Percentiles rank a stretch among this genome's conserved stretches.
Conservation (phyloP, 1,140 invertebrate species). For the Ooceraea biroi region DNA sequence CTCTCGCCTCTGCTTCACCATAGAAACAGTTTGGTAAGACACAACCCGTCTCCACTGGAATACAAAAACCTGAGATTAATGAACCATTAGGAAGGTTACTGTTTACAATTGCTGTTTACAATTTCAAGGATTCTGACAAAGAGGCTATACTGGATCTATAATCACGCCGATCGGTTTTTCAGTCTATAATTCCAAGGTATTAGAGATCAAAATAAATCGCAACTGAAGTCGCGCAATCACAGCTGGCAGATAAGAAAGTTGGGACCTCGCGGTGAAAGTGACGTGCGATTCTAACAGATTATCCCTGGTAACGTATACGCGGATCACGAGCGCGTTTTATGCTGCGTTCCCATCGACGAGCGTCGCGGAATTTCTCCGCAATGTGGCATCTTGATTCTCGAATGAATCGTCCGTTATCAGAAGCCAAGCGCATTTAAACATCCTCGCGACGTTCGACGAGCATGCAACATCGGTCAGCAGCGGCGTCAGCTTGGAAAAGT, state of each 20-base stretch:
- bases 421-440: constrained; percentile 23
- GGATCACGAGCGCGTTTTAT: constrained; percentile 25
- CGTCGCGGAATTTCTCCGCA: not conserved
- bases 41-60: no score
- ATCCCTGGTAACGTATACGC: not conserved
- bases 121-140: not conserved
- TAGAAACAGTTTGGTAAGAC: no score
- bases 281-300: constrained; percentile 14
- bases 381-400: not conserved
- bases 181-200: not conserved
- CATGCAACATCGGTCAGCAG: not conserved
- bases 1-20: not conserved
- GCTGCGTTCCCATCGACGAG: not conserved
- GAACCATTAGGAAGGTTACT: not conserved
- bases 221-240: constrained; percentile 29
- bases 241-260: constrained; percentile 30
- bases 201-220: not conserved
- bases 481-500: constrained; percentile 55
- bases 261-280: constrained; percentile 51
- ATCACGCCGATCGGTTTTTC: not conserved
- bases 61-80: not conserved
- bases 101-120: not conserved
- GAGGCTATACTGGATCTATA: not conserved
- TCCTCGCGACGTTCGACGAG: constrained; percentile 21
- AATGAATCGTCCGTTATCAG: constrained; percentile 8